Evolutionary conservation across 2,113 vertebrate species (phyloP).

Genomic region (Mustelus asterias): DNA sequence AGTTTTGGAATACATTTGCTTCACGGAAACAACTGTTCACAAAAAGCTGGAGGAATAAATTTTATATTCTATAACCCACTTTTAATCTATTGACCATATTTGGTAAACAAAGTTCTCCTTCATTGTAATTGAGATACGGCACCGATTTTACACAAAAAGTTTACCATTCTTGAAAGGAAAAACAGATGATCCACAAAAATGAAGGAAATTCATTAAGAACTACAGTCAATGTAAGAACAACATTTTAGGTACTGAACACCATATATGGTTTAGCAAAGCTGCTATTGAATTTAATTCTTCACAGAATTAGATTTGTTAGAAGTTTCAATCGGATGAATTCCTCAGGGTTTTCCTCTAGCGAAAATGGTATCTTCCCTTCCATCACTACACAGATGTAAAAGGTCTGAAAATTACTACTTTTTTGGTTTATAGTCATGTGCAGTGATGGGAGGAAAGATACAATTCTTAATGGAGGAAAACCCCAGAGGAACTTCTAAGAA

Average conservation of each 20-base stretch:
- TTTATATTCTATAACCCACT: not conserved
- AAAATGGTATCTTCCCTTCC: not conserved
- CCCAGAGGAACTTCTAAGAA: not conserved
- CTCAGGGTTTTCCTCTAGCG: not conserved
- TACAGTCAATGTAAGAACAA: not conserved
- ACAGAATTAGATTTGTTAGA: not conserved
- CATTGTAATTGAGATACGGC: no score
- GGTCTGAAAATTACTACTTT: not conserved
- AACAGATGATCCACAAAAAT: not conserved
- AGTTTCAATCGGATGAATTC: not conserved
- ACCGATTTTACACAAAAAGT: not conserved
- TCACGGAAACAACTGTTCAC: not conserved
- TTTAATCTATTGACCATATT: not conserved
- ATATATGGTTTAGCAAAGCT: not conserved
- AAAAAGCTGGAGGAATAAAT: not conserved
- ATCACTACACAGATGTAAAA: not conserved
- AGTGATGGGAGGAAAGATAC: not conserved
- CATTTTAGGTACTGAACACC: not conserved
- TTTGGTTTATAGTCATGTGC: not conserved
- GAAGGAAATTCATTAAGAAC: not conserved
- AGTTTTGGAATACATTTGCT: not conserved
- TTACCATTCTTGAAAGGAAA: not conserved
- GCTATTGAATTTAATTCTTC: not conserved
- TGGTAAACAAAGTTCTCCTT: not conserved
- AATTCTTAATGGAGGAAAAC: not conserved